Percentiles rank a stretch among this genome's conserved stretches.
phyloP scores from a whole-genome alignment of 2,888 invertebrate species.

The Loripinus fragilis region DNA sequence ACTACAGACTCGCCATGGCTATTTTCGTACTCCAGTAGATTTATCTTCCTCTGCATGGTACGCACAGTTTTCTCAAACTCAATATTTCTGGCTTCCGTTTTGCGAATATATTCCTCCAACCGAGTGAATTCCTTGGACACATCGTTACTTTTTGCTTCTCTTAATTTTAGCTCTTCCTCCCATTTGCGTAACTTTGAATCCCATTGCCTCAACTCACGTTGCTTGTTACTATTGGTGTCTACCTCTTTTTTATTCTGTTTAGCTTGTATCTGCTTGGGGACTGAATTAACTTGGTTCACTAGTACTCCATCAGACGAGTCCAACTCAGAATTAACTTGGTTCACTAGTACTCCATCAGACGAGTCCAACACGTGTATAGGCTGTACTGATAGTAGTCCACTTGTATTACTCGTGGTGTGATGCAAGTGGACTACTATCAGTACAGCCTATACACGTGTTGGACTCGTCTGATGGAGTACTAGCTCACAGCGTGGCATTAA shows the following conservation, averaged over 20 bases:
- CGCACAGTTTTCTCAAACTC: constrained; percentile 1
- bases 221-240: background rate
- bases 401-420: too few species aligned
- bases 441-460: too few species aligned
- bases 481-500: too few species aligned
- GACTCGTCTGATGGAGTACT: too few species aligned
- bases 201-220: background rate
- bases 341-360: too few species aligned
- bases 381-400: too few species aligned
- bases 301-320: too few species aligned
- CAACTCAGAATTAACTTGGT: too few species aligned
- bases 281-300: too few species aligned
- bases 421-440: too few species aligned
- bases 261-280: background rate
- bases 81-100: constrained; percentile 12
- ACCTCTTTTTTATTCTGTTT: background rate
- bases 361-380: too few species aligned
- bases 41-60: background rate
- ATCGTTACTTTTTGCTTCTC: background rate
- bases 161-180: background rate
- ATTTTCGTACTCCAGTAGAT: background rate
- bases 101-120: background rate
- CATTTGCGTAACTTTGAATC: background rate
- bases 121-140: background rate
- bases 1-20: background rate